Evolutionary conservation across 37 sponge, comb jelly and placozoan species (phyloP), one percentile per base, ranked within the genome.

Genomic region (Mnemiopsis leidyi): DNA sequence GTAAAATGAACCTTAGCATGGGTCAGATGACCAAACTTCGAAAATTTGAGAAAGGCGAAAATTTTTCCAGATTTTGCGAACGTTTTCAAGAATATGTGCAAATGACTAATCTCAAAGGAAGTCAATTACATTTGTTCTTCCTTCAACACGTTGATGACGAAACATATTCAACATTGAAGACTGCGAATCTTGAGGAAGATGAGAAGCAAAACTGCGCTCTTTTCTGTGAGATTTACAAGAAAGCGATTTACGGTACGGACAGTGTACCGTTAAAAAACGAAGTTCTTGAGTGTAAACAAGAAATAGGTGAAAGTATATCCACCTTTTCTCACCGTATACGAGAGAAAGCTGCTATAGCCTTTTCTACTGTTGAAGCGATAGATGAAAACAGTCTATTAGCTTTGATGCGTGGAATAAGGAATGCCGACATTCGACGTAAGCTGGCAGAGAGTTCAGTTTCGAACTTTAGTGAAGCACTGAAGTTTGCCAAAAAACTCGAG

Each of bases 71-170:
- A 3, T 77, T 77, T 32, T 77, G 79, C 33, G 79, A 77, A 34
- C 26, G 79, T 13, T 77, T 77, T 77, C 32, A 32, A 13, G 79
- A 77, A 32, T 77, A 34, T 32, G 79, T 32, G 18, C 20, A 26
- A 36, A 16, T 77, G 16, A 77, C 79, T 16, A 28, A 77, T 33
- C 33, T 77, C 18, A 31, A 26, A 2, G 79, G 33, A 34, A 34
- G 32, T 1, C 26, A 77, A 13, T 32, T 77, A 9, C 79, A 77
- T 34, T 32, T 26, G 33, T 77, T 34, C 35, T 77, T 77, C 18
- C 79, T 77, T 31, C 79, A 77, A 77, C 35, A 77, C 35, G 79
- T 77, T 13, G 79, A 77, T 77, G 79, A 77, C 36, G 36, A 26
- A 32, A 77, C 79, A 33, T 77, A 77, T 36, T 32, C 79, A n/a